These are phyloP conservation scores for Odontothrips loti DNA, from an alignment of 2,888 invertebrate species.

Conservation along the genomic window DNA sequence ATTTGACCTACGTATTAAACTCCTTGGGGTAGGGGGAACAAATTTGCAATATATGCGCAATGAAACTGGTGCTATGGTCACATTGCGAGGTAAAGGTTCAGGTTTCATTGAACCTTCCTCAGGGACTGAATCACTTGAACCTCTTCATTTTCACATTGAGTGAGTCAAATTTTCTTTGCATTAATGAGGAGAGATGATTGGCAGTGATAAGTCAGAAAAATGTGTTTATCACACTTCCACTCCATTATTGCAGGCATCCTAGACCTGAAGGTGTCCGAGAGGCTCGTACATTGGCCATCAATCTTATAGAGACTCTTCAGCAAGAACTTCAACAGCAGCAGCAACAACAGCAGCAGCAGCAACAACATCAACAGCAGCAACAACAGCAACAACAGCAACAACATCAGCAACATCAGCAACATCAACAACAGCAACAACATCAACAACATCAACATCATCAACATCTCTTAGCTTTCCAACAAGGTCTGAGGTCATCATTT, in stretches of 20 bases:
- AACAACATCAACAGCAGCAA: constrained; percentile 1
- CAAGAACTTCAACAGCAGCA: constrained; percentile 48
- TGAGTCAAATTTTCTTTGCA: constrained; percentile 45
- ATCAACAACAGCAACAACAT: constrained; percentile 46
- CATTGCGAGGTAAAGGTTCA: constrained; percentile 65
- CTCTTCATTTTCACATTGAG: constrained; percentile 71
- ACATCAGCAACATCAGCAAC: constrained; percentile 49
- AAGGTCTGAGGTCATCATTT: neutral
- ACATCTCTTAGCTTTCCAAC: constrained; percentile 4
- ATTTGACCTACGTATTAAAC: constrained; percentile 69
- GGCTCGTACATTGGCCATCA: constrained; percentile 68
- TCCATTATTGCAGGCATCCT: constrained; percentile 54
- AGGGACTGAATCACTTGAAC: constrained; percentile 62
- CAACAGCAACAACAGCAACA: constrained; percentile 5
- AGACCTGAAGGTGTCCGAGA: constrained; percentile 63
- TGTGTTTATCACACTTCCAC: constrained; percentile 27
- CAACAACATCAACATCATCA: constrained; percentile 41
- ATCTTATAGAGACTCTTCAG: constrained; percentile 74
- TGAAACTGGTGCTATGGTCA: constrained; percentile 73
- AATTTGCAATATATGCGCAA: constrained; percentile 72
- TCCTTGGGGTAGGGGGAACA: constrained; percentile 66
- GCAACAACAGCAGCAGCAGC: constrained; percentile 45
- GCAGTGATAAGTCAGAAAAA: constrained; percentile 20
- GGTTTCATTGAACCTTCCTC: constrained; percentile 55
- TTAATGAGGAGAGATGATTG: neutral